Evolutionary conservation across 2,797 vertebrate species (phyloP), one percentile per base, ranked within the genome.

Genomic region (Hippocampus kuda): DNA sequence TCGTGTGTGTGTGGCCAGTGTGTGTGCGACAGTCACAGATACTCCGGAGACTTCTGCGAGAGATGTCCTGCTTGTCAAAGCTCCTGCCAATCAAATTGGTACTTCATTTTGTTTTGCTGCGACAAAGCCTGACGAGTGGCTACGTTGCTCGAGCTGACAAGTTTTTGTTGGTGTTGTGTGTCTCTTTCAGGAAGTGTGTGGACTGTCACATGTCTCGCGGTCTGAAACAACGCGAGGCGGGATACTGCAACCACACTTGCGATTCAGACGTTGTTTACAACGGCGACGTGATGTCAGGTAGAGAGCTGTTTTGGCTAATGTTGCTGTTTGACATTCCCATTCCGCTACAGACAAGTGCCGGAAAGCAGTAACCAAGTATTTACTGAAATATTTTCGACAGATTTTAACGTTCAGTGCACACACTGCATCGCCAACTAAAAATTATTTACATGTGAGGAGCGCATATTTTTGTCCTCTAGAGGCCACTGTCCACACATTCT

Each of bases 1-100:
- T 86, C 74, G 11, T 99, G 97, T 70, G 81, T 91, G 68, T 99
- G 96, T 69, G 97, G 96, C 65, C 88, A 79, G 76, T 99, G 97
- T 71, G 87, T 91, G 73, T 99, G 97, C 75, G 90, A 93, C 0
- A 91, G 94, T 65, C 85, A 86, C 27, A 86, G 77, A 62, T 89
- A 83, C 71, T 92, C 93, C 4, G 97, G 97, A 77, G 87, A 86
- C 61, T 88, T 94, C 79, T 99, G 97, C 78, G 94, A 99, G 84
- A 91, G 87, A 70, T 97, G 95, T 71, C 93, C 93, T 49, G 83
- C 90, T 9, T 98, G 95, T 84, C 91, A 91, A 75, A 89, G 81
- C 76, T 86, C 84, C 85, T 97, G 94, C 84, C 91, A 87, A 72
- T 92, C 94, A 85, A 89, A 94, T 90, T 93, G 93, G 96, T 98